Evolutionary conservation across 2,888 invertebrate species (phyloP).

Genomic region (Eurytoma californica): DNA sequence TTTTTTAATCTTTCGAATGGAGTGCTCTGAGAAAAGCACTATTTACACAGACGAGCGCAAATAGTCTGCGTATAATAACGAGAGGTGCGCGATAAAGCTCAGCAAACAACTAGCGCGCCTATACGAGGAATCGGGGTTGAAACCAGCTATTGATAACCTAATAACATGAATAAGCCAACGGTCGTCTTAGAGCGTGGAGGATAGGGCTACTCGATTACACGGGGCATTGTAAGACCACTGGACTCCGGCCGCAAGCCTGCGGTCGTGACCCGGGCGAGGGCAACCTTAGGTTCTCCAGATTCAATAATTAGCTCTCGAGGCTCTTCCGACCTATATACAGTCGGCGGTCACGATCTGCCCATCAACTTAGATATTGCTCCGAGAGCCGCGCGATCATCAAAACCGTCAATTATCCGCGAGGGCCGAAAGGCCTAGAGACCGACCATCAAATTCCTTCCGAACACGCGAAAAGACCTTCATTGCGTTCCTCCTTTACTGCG

Average conservation of each 20-base stretch:
- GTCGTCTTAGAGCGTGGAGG: neutral
- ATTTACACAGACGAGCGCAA: neutral
- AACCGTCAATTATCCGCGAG: constrained; percentile 46
- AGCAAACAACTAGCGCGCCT: constrained; percentile 3
- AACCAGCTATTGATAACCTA: constrained; percentile 45
- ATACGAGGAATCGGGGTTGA: constrained; percentile 7
- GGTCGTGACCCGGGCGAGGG: constrained; percentile 21
- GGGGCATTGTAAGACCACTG: constrained; percentile 32
- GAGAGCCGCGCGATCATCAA: constrained; percentile 24
- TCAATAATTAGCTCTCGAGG: constrained; percentile 50
- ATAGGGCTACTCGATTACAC: constrained; percentile 29
- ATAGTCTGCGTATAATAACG: neutral
- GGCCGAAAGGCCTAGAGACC: neutral
- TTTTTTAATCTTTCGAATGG: neutral
- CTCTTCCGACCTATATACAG: constrained; percentile 14
- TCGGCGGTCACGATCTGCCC: constrained; percentile 37
- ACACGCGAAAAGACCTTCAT: constrained; percentile 28
- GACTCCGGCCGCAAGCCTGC: constrained; percentile 28
- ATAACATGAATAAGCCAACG: constrained; percentile 44
- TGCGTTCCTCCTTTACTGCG: neutral
- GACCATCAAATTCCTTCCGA: constrained; percentile 19
- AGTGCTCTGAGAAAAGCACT: neutral
- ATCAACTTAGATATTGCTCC: constrained; percentile 42
- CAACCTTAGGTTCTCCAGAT: constrained; percentile 37
- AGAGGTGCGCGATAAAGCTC: constrained; percentile 17